Conservation (phyloP, 2,888 invertebrate genomes). For the Odontocerum albicorne region DNA sequence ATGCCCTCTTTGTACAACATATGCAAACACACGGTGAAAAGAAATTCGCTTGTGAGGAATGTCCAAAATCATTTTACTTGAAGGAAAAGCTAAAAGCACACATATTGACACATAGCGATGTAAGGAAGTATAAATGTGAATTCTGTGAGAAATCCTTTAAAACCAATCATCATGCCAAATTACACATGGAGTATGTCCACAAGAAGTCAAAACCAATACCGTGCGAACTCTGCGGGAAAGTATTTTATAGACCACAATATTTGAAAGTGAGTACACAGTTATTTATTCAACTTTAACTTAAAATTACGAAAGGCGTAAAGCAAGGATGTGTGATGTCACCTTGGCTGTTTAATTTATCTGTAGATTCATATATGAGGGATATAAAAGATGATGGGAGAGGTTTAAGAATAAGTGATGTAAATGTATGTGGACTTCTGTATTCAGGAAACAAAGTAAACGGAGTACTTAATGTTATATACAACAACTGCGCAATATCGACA, state of each 20-base stretch:
- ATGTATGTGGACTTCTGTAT: no score
- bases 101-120: not conserved
- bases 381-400: no score
- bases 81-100: constrained; percentile 11
- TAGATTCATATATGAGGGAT: no score
- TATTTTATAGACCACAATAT: constrained; percentile 12
- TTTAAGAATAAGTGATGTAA: no score
- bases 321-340: no score
- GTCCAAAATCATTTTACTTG: constrained; percentile 8
- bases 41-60: constrained; percentile 7
- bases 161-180: constrained; percentile 8
- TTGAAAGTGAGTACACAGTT: constrained; percentile 9
- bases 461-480: no score
- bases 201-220: constrained; percentile 7
- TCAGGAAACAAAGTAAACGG: no score
- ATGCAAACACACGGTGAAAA: constrained; percentile 16
- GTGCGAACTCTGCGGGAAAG: constrained; percentile 6
- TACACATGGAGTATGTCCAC: constrained; percentile 14
- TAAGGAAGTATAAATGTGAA: constrained; percentile 7
- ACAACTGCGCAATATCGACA: no score
- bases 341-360: no score
- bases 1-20: constrained; percentile 1
- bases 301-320: no score
- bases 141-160: constrained; percentile 8
- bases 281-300: no score